Base-by-base conservation (phyloP, 2,888 invertebrate genomes). In the Cheilosia urbana region DNA sequence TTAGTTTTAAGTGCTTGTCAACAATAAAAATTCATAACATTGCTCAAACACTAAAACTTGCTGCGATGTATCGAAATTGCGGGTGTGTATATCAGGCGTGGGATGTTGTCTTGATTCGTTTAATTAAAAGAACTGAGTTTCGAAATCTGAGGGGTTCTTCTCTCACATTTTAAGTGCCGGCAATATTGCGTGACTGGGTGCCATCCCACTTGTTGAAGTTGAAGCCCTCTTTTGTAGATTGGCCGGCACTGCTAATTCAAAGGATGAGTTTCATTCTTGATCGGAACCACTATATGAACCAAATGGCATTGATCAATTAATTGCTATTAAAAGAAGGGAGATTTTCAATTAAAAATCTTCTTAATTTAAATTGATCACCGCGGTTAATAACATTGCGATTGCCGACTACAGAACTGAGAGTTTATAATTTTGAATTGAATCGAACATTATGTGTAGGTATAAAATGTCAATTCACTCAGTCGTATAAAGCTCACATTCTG, bases 321-420 rank as follows among this genome's bases (percentile, higher is more conserved):
- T 87, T 87, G 85, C 81, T 45, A 77, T 87, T 81, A 81, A 82
- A 71, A 68, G 77, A 82, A 82, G 87, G 87, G 82, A 78, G 82
- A 82, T 87, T 87, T 87, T 82, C 72, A 87, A 82, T 87, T 81
- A 87, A 87, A 81, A 85, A 85, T 82, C 77, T 82, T 82, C 87
- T 87, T 87, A 87, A 87, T 87, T 87, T 82, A 87, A 87, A 87
- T 87, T 87, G 87, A 87, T 87, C 87, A 72, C 87, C 72, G 73
- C 65, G 63, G 68, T 82, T 87, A 82, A 87, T 87, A 87, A 62
- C 77, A 68, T 87, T 87, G 82, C 87, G 77, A 82, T 82, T 82
- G 87, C 82, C 87, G 87, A 82, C 82, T 87, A 47, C 77, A 65
- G 24, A 77, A 53, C 87, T 87, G 87, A 87, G 87, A 87, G 87